Evolutionary conservation across 2,888 invertebrate genomes (phyloP), one percentile per base, ranked within the genome.

Genomic region (Marronus borbonicus): DNA sequence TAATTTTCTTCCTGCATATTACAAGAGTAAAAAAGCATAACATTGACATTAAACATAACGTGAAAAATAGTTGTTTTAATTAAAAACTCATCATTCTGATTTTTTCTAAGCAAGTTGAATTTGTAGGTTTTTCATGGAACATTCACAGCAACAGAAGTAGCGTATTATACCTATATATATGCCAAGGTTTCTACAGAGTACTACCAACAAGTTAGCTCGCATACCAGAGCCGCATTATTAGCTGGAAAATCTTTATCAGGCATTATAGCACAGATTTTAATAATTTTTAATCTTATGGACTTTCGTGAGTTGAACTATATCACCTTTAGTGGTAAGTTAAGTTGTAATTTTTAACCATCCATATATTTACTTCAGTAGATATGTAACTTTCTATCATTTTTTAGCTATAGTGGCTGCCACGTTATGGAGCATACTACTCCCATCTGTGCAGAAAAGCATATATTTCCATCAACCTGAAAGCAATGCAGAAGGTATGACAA

Each of bases 81-180:
- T 55, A 3, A 12, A 17, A 55, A 55, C 4, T 7, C 7, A n/a
- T 7, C 17, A 3, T 2, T 14, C 7, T 55, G 55, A n/a, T 17
- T 3, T n/a, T 17, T 1, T 17, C 20, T 55, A 55, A 55, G 5
- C 20, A 14, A n/a, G 55, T 17, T 55, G 0, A 17, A 49, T 90
- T 24, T 91, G 3, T 93, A 97, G 90, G 91, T 95, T 75, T 91
- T 94, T 83, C 97, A 94, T 86, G 98, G 98, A 7, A 90, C 95
- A 7, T 96, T 96, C 85, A 93, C 94, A 88, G 96, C 98, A 0
- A 93, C 96, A 1, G 98, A 98, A 88, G 94, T 98, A 1, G 98
- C 98, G 0, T 98, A 98, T 87, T 95, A 94, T 85, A 97, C 97
- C 0, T 98, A 98, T 85, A 96, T 98, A 82, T 98, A 97, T 89